Evolutionary conservation across 1,140 invertebrate genomes (phyloP).

Genomic region (Copidosoma floridanum): DNA sequence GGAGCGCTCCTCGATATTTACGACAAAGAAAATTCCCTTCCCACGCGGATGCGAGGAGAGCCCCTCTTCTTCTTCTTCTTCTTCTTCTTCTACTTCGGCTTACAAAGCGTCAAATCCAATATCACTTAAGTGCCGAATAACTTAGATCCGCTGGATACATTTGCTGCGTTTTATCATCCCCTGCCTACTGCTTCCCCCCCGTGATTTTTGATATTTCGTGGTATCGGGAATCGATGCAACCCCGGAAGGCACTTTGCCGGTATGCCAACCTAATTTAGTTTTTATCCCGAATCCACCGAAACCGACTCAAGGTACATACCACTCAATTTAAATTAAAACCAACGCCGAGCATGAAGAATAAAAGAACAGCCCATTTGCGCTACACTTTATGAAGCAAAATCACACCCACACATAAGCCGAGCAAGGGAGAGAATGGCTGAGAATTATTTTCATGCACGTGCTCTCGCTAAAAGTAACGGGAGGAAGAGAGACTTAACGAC

Average conservation of each 20-base stretch:
- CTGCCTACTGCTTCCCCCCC: too few relatives aligned
- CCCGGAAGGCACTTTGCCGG: too few relatives aligned
- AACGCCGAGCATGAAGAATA: too few relatives aligned
- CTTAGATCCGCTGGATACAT: background rate
- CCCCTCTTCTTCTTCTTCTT: too few relatives aligned
- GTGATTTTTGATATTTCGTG: too few relatives aligned
- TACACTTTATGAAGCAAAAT: too few relatives aligned
- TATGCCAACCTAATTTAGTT: too few relatives aligned
- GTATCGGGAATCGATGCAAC: too few relatives aligned
- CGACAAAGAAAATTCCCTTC: slow-evolving; percentile 18
- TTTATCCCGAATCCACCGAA: too few relatives aligned
- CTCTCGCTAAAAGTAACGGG: slow-evolving; percentile 10
- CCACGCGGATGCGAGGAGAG: background rate
- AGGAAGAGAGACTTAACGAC: background rate
- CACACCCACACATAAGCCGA: background rate
- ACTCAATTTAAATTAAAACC: too few relatives aligned
- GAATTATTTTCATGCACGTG: slow-evolving; percentile 4
- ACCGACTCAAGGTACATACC: too few relatives aligned
- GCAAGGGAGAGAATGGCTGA: background rate
- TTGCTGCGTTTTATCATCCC: background rate
- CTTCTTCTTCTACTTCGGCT: background rate
- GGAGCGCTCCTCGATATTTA: slow-evolving; percentile 18
- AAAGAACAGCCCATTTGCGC: too few relatives aligned
- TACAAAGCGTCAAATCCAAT: slow-evolving; percentile 18
- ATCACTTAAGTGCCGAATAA: slow-evolving; percentile 15